Base-by-base conservation (phyloP, 2,797 vertebrate genomes). In the Tolypeutes matacus region DNA sequence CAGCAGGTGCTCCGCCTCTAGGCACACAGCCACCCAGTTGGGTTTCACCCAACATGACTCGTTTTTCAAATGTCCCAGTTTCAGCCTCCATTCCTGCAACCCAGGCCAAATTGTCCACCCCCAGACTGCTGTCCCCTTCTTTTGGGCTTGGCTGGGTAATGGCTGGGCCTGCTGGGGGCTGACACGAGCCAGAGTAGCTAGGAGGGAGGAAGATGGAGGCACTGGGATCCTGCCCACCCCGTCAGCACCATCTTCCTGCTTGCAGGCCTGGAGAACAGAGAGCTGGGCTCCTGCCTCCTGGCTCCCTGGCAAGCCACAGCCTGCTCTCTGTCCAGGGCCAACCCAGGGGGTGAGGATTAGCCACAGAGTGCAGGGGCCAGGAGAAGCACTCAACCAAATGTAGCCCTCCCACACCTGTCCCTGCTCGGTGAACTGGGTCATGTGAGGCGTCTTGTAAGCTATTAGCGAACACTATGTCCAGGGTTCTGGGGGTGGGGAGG, bases 1-100 rank as follows among this genome's bases (percentile, higher is more conserved):
- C 95, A 98, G 97, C 97, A 98, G 97, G 97, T 97, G 95, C 93
- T 96, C 92, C 93, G 7, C 85, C 87, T 95, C 91, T 95, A 97
- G 97, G 97, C 98, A 91, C 62, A 4, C 0, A 0, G 94, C 96
- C 96, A 96, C 95, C 92, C 96, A 95, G 92, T 95, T 97, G 27
- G 51, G 86, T 97, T 94, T 93, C 96, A 98, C 93, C 95, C 93
- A 95, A 96, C 93, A 97, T 96, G 97, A 96, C 90, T 96, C 86
- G 56, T 96, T 97, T 97, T 98, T 75, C 96, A 89, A 96, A 95
- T 97, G 97, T 75, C 87, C 92, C 60, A 94, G 93, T 95, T 98
- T 90, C 96, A 96, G 89, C 85, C 93, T 97, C 94, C 81, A 53
- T 92, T 94, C 58, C 73, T 58, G 27, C 65, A 86, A 83, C 64